phyloP scores from a whole-genome alignment of 2,888 invertebrate genomes.

The Andrena flavipes region DNA sequence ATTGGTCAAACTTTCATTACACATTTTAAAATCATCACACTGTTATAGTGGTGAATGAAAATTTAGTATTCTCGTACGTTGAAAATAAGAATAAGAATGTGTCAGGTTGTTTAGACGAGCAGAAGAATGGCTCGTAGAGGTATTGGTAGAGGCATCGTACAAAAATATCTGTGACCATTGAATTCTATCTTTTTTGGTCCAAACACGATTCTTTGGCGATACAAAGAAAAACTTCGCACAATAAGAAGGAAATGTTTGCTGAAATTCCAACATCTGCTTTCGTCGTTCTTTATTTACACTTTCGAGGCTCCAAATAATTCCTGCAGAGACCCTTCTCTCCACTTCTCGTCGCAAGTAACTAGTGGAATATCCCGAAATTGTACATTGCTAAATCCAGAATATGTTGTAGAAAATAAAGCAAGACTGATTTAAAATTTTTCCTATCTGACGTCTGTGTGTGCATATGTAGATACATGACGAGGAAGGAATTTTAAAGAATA shows the following conservation, averaged over 20 bases:
- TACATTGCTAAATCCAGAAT: too few species aligned
- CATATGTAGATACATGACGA: too few species aligned
- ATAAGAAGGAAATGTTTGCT: background rate
- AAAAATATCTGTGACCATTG: slow-evolving; percentile 34
- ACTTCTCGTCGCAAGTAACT: too few species aligned
- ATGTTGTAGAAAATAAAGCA: too few species aligned
- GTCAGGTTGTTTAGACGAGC: too few species aligned
- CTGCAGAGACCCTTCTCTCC: background rate
- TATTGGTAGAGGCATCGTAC: slow-evolving; percentile 4
- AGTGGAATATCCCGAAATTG: too few species aligned
- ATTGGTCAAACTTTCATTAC: too few species aligned
- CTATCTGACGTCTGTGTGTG: too few species aligned
- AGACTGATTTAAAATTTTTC: too few species aligned
- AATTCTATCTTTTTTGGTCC: slow-evolving; percentile 23
- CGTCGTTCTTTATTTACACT: slow-evolving; percentile 10
- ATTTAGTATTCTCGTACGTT: background rate
- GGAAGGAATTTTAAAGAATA: too few species aligned
- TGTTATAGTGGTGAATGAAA: background rate
- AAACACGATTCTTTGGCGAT: background rate
- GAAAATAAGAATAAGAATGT: slow-evolving; percentile 7
- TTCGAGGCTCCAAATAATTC: slow-evolving; percentile 7
- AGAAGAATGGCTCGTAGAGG: background rate
- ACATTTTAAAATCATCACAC: background rate
- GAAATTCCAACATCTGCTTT: background rate
- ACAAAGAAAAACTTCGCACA: background rate